These are phyloP conservation scores for Agrochola litura DNA, from an alignment of 2,888 invertebrate genomes.

Conservation along the genomic window DNA sequence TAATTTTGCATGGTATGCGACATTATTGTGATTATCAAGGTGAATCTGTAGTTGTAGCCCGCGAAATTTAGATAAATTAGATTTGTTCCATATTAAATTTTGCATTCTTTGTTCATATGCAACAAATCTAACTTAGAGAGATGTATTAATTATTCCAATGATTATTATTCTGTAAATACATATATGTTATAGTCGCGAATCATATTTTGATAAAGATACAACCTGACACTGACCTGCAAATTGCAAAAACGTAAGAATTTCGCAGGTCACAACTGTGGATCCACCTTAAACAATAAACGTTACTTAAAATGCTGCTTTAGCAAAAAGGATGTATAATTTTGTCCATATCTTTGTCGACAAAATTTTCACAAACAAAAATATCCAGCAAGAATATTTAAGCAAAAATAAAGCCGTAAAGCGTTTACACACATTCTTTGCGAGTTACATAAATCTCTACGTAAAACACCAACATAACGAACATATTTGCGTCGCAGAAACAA, in stretches of 20 bases:
- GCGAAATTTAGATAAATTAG: too few species aligned
- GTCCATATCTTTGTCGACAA: background rate
- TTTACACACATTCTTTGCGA: slow-evolving; percentile 47
- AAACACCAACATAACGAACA: slow-evolving; percentile 40
- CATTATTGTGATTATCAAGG: background rate
- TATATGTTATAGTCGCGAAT: too few species aligned
- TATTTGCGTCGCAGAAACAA: slow-evolving; percentile 47
- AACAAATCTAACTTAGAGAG: too few species aligned
- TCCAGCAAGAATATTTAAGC: background rate
- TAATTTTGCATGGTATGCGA: background rate
- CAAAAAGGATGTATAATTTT: background rate
- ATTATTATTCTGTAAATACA: too few species aligned
- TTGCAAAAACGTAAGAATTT: too few species aligned
- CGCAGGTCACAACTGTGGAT: too few species aligned
- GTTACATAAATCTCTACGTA: slow-evolving; percentile 48
- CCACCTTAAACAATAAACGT: background rate
- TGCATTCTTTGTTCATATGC: too few species aligned
- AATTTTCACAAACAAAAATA: background rate
- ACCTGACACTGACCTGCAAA: too few species aligned
- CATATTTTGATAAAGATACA: too few species aligned
- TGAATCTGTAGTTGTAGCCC: background rate
- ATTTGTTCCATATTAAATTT: too few species aligned
- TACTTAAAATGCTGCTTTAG: too few species aligned
- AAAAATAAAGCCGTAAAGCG: slow-evolving; percentile 29
- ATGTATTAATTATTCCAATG: too few species aligned